phyloP scores from a whole-genome alignment of 2,888 invertebrate genomes.

The Seira musarum region DNA sequence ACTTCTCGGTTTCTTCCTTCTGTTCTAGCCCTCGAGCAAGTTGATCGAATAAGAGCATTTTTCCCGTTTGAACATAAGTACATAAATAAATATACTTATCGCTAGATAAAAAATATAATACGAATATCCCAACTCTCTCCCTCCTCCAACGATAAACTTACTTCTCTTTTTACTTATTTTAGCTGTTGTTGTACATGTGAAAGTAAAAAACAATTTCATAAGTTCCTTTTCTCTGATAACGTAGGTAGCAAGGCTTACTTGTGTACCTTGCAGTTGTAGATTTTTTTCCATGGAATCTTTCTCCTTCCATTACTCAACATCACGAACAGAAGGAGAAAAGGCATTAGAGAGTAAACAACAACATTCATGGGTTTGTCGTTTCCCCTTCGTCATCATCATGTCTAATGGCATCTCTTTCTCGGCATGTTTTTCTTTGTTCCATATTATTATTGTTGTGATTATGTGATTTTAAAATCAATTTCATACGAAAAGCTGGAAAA shows the following conservation, averaged over 20 bases:
- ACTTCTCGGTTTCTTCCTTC: too few species aligned
- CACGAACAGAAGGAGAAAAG: constrained; percentile 4
- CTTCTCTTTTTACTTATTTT: too few species aligned
- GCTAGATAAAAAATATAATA: too few species aligned
- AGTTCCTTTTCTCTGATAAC: not conserved
- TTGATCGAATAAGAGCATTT: too few species aligned
- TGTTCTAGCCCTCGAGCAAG: too few species aligned
- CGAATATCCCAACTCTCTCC: too few species aligned
- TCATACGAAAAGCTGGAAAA: not conserved
- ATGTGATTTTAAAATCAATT: not conserved
- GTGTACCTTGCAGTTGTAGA: not conserved
- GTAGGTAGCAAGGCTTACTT: not conserved
- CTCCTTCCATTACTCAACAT: constrained; percentile 11
- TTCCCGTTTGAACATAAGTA: too few species aligned
- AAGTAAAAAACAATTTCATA: not conserved
- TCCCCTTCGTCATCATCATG: not conserved
- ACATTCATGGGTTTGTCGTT: constrained; percentile 5
- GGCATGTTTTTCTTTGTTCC: not conserved
- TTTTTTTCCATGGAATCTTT: not conserved
- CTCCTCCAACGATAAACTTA: too few species aligned
- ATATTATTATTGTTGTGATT: not conserved
- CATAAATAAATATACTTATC: too few species aligned
- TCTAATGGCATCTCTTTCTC: not conserved
- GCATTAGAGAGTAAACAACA: constrained; percentile 11
- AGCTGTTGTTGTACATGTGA: not conserved